Percentiles rank a stretch among this genome's conserved stretches.
phyloP scores from a whole-genome alignment of 2,888 invertebrate species.

The Drosophila emarginata region DNA sequence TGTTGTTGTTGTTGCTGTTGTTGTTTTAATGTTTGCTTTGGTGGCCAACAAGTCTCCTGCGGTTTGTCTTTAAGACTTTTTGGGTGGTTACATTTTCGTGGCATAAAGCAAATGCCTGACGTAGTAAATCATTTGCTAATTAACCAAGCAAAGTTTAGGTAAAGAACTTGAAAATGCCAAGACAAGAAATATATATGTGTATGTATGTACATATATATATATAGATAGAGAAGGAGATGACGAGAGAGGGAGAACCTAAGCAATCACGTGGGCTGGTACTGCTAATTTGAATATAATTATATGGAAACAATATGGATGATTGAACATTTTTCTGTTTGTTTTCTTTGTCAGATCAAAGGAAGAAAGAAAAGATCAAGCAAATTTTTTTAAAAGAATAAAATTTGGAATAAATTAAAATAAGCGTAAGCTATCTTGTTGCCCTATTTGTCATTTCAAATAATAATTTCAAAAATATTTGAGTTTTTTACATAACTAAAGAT shows the following conservation, averaged over 20 bases:
- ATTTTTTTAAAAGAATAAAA: too few relatives aligned
- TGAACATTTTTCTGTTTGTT: neutral
- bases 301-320: constrained; percentile 8
- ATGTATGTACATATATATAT: neutral
- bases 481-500: too few relatives aligned
- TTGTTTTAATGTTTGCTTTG: constrained; percentile 56
- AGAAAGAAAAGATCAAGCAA: too few relatives aligned
- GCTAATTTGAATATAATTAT: constrained; percentile 74
- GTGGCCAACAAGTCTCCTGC: constrained; percentile 76
- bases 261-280: constrained; percentile 56
- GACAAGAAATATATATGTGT: too few relatives aligned
- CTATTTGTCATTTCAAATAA: too few relatives aligned
- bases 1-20: constrained; percentile 38
- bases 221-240: neutral
- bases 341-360: neutral
- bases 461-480: too few relatives aligned
- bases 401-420: too few relatives aligned
- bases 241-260: constrained; percentile 36
- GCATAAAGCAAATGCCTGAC: constrained; percentile 55
- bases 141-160: constrained; percentile 49
- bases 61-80: constrained; percentile 58
- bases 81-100: constrained; percentile 55
- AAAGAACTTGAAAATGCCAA: neutral
- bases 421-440: too few relatives aligned
- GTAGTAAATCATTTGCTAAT: constrained; percentile 76